These are phyloP conservation scores for Molorchus minor DNA, from an alignment of 2,888 invertebrate species.

Conservation along the genomic window DNA sequence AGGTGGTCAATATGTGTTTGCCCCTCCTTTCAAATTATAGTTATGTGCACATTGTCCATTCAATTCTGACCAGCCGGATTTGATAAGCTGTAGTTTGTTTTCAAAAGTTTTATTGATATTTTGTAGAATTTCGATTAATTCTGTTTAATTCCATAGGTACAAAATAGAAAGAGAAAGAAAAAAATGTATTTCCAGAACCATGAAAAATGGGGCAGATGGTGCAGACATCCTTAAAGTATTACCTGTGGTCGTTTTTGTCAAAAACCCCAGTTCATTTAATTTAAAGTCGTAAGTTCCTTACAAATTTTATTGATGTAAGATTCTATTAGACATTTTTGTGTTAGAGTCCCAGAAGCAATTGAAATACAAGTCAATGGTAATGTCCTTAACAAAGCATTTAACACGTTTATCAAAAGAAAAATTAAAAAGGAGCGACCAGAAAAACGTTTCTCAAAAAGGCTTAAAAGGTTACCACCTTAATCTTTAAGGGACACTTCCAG, in stretches of 20 bases:
- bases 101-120: no score
- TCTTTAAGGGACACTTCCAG: background rate
- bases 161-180: background rate
- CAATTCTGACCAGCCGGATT: no score
- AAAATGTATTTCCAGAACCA: background rate
- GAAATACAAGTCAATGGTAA: constrained; percentile 11
- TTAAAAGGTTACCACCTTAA: constrained; percentile 13
- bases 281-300: constrained; percentile 34
- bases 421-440: constrained; percentile 22
- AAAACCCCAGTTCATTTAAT: constrained; percentile 23
- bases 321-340: background rate
- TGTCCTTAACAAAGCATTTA: constrained; percentile 1
- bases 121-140: no score
- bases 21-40: no score
- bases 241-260: constrained; percentile 34
- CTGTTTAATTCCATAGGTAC: background rate
- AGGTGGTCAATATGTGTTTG: no score
- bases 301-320: background rate
- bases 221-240: constrained; percentile 31
- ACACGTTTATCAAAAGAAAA: background rate
- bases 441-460: constrained; percentile 26
- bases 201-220: constrained; percentile 1
- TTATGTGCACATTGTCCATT: no score
- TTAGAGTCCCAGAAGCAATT: constrained; percentile 10
- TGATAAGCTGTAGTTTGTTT: no score